Percentiles rank a stretch among this genome's conserved stretches.
These are phyloP conservation scores for Spea bombifrons DNA, from an alignment of 2,113 vertebrate genomes.

Conservation along the genomic window DNA sequence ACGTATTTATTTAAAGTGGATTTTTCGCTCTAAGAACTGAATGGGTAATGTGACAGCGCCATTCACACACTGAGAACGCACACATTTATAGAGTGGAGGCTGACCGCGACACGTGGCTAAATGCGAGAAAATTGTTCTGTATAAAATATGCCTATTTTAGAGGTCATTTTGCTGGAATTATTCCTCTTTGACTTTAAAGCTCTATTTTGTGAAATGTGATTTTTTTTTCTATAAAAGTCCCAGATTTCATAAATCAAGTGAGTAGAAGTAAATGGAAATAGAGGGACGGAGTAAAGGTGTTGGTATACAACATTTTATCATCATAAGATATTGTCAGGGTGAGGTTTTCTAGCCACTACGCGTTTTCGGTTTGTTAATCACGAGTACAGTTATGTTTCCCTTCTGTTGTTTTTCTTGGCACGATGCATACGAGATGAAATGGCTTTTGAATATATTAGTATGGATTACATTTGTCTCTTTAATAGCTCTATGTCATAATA, in stretches of 20 bases:
- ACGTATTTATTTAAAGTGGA: too few relatives aligned
- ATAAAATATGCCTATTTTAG: conserved; percentile 34
- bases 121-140: conserved; percentile 24
- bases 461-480: conserved; percentile 29
- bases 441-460: conserved; percentile 36
- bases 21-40: too few relatives aligned
- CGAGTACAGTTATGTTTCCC: conserved; percentile 12
- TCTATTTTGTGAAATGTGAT: conserved; percentile 30
- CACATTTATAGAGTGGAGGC: too few relatives aligned
- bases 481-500: conserved; percentile 28
- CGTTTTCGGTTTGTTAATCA: conserved; percentile 16
- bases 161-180: conserved; percentile 20
- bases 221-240: conserved; percentile 16
- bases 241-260: conserved; percentile 35
- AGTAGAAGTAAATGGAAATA: conserved; percentile 17
- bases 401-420: conserved; percentile 10
- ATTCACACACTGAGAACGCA: too few relatives aligned
- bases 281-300: conserved; percentile 15
- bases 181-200: conserved; percentile 27
- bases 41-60: too few relatives aligned
- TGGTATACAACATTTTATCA: neutral
- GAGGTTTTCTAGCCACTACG: neutral
- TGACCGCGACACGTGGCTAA: neutral
- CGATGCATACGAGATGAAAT: conserved; percentile 17
- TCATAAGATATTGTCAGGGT: conserved; percentile 1